Evolutionary conservation across 2,888 invertebrate genomes (phyloP).

Genomic region (Lepidocyrtoides sp.): DNA sequence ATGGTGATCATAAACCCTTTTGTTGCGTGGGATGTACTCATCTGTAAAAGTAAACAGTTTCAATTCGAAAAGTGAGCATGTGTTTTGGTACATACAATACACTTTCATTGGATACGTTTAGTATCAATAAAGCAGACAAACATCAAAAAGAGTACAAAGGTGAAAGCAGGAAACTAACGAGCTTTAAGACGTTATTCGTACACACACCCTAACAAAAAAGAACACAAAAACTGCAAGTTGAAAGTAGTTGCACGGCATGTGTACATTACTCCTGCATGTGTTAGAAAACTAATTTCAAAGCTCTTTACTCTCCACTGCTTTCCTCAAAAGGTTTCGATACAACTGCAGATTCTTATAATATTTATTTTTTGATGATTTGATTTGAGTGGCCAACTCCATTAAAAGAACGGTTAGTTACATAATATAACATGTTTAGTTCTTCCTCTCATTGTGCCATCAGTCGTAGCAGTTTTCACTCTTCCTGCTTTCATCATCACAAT

Average conservation of each 20-base stretch:
- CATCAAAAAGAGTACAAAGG: neutral
- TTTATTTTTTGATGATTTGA: conserved; percentile 23
- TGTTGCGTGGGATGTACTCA: neutral
- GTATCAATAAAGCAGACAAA: no score
- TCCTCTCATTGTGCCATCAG: neutral
- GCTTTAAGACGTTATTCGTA: no score
- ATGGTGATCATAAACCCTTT: no score
- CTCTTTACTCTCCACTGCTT: neutral
- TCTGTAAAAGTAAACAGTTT: neutral
- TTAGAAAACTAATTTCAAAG: conserved; percentile 14
- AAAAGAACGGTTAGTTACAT: conserved; percentile 5
- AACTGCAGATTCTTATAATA: conserved; percentile 10
- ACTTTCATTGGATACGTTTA: no score
- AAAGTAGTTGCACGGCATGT: neutral
- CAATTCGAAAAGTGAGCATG: conserved; percentile 12
- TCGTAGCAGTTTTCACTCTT: neutral
- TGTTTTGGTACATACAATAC: neutral
- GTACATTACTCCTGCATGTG: neutral
- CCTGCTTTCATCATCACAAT: neutral
- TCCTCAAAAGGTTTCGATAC: conserved; percentile 16
- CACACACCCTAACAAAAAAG: no score
- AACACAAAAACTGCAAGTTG: neutral
- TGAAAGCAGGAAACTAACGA: neutral
- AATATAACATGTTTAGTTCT: no score
- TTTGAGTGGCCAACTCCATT: conserved; percentile 41